A percentile compares a stretch with the other conserved stretches of the same genome.
Evolutionary conservation across 2,113 vertebrate genomes (phyloP).

Genomic region (Oenanthe oenanthe): DNA sequence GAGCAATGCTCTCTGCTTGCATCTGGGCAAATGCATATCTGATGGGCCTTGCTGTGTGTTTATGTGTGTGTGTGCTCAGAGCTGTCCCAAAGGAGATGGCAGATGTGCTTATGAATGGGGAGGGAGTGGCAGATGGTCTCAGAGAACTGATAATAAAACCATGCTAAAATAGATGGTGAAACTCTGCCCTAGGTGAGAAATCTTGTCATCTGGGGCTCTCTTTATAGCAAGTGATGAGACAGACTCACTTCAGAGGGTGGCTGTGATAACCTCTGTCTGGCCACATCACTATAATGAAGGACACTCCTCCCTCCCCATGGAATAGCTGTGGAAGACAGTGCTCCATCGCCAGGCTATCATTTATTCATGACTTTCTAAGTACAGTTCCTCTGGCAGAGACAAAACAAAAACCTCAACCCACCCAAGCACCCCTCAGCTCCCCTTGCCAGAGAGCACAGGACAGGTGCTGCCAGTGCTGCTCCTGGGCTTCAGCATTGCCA

Average conservation of each 20-base stretch:
- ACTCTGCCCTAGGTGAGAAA: conserved; percentile 26
- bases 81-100: conserved; percentile 12
- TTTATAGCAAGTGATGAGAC: not conserved
- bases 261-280: not conserved
- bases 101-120: not conserved
- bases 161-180: conserved; percentile 2
- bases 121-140: conserved; percentile 37
- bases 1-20: not conserved
- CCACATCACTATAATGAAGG: not conserved
- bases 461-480: not conserved
- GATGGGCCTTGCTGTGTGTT: not conserved
- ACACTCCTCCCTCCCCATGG: accelerated
- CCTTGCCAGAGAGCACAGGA: not conserved
- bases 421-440: not conserved
- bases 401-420: not conserved
- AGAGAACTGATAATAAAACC: conserved; percentile 10
- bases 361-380: conserved; percentile 33
- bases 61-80: not conserved
- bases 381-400: not conserved
- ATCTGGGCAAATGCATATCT: not conserved
- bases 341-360: accelerated
- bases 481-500: not conserved
- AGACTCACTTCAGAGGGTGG: not conserved
- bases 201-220: not conserved
- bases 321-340: not conserved